Base-by-base conservation (phyloP, 1,140 invertebrate genomes). In the Stratiolaelaps scimitus region DNA sequence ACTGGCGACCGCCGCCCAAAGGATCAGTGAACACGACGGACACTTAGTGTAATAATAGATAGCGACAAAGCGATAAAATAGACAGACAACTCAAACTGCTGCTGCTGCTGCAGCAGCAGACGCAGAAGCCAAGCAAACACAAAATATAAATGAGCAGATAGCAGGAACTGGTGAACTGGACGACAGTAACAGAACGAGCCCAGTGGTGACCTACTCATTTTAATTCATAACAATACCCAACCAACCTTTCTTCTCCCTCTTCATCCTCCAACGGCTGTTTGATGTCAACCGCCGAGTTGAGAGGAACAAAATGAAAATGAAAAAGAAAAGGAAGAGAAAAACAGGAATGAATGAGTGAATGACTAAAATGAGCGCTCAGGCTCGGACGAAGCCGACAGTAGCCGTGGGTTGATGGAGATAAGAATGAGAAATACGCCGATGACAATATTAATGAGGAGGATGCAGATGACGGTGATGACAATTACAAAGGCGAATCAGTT, bases 21-120 rank as follows among this genome's bases (percentile, higher is more conserved):
- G 53, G 53, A 60, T 60, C 34, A 60, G 53, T 26, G 53, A 60
- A 60, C 53, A 60, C 53, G 53, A 60, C 34, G 53, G 53, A 29
- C 53, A 60, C 26, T 34, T 60, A 60, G 53, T 60, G 53, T 60
- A 60, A 48, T 48, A 13, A 48, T 4, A 34, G 34, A 15, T 29
- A 60, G 26, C 26, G 53, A 60, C 26, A 60, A 17, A 60, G 17
- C 23, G 13, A 23, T 29, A 60, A 15, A 29, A 17, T 29, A n/a
- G 17, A 26, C 26, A 60, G 53, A 60, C 26, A 26, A 60, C 26
- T n/a, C 20, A 15, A 13, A 23, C 47, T 28, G 47, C 7, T 15
- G 47, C 4, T 6, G 7, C 19, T 5, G 4, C 4, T 15, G 19
- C 15, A 34, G 26, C 26, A 15, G 2, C 23, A 26, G 4, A 29